A percentile compares a stretch with the other conserved stretches of the same genome.
These are phyloP conservation scores for Parazoanthus darwini DNA, from an alignment of 92 coral and sea anemone genomes.

Conservation along the genomic window DNA sequence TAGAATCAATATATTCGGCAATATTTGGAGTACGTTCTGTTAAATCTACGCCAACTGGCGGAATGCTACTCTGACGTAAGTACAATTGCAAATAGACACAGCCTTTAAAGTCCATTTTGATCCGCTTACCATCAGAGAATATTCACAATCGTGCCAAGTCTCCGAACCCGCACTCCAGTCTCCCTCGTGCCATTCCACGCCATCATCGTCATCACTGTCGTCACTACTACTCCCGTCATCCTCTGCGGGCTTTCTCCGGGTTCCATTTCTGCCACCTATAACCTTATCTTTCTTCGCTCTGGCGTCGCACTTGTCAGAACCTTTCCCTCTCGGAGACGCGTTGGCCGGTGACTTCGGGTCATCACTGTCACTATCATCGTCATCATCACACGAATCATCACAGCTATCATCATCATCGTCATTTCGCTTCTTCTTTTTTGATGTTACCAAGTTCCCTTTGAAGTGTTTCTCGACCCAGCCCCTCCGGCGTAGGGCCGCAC, in stretches of 20 bases:
- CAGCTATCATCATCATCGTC: slow-evolving; percentile 53
- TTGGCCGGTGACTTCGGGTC: slow-evolving; percentile 30
- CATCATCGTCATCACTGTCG: slow-evolving; percentile 65
- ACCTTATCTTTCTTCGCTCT: slow-evolving; percentile 12
- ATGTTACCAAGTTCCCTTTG: slow-evolving; percentile 65
- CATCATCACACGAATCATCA: slow-evolving; percentile 62
- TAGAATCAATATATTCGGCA: no score
- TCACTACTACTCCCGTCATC: slow-evolving; percentile 61
- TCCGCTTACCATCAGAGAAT: slow-evolving; percentile 83
- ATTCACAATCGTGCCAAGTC: slow-evolving; percentile 87
- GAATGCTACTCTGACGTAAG: not conserved
- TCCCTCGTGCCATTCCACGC: slow-evolving; percentile 57
- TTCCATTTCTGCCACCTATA: slow-evolving; percentile 12
- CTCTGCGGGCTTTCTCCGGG: slow-evolving; percentile 39
- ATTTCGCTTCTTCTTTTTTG: slow-evolving; percentile 44
- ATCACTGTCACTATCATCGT: slow-evolving; percentile 61
- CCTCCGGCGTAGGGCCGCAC: slow-evolving; percentile 85
- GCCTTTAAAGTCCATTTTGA: not conserved
- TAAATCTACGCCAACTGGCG: not conserved
- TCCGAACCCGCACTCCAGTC: slow-evolving; percentile 98
- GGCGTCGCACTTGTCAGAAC: slow-evolving; percentile 8
- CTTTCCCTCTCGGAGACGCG: slow-evolving; percentile 49
- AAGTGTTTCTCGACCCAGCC: slow-evolving; percentile 97
- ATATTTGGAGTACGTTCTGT: not conserved
- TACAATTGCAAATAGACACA: not conserved